phyloP scores from a whole-genome alignment of 2,113 vertebrate species.

The Ophthalmotilapia sp. region DNA sequence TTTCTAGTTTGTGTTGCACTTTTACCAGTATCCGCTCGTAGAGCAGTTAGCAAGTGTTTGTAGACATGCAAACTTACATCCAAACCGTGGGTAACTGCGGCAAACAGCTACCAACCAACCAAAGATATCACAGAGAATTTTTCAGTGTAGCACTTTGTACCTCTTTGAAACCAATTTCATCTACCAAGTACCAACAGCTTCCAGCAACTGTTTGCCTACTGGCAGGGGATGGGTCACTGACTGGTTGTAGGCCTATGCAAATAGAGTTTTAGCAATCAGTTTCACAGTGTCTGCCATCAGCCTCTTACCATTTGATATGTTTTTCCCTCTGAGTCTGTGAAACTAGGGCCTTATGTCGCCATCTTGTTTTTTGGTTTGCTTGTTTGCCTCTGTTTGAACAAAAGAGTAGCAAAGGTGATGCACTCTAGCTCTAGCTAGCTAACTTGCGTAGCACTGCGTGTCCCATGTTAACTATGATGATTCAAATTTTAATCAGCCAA shows the following conservation, averaged over 20 bases:
- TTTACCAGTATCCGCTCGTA: neutral
- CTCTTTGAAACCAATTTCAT: neutral
- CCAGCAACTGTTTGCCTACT: neutral
- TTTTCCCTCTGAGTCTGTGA: neutral
- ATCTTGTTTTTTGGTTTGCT: neutral
- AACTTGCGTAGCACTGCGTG: neutral
- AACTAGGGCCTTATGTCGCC: neutral
- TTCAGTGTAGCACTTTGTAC: neutral
- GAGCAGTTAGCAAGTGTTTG: neutral
- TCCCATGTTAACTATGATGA: neutral
- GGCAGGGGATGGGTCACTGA: neutral
- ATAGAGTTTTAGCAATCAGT: neutral
- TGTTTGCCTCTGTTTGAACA: neutral
- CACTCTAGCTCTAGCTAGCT: neutral
- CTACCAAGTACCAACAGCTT: neutral
- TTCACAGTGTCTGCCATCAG: neutral
- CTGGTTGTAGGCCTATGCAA: neutral
- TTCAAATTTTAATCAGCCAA: neutral
- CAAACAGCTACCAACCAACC: neutral
- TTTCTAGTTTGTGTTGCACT: neutral
- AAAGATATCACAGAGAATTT: neutral
- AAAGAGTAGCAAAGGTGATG: neutral
- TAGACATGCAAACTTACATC: neutral
- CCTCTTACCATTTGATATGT: neutral
- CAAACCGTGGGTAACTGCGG: neutral